Conservation (phyloP, 2,113 vertebrate species). For the Heterochromis multidens region DNA sequence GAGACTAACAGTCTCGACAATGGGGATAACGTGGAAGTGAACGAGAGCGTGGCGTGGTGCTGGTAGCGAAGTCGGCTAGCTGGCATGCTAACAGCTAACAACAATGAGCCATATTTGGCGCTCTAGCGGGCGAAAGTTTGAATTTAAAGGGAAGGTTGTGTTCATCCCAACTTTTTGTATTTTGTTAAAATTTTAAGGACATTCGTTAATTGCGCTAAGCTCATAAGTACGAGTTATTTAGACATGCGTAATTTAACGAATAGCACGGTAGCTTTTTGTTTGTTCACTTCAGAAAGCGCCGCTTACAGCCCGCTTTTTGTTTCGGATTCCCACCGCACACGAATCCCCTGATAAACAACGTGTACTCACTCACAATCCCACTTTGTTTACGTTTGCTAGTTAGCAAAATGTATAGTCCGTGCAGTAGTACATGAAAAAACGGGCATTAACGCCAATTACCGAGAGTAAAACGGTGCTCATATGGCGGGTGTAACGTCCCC, state of each 20-base stretch:
- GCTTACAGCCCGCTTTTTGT: conserved; percentile 51
- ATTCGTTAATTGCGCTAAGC: rapidly evolving
- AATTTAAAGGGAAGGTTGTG: conserved; percentile 32
- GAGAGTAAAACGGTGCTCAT: neutral
- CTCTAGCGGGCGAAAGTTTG: conserved; percentile 68
- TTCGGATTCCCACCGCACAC: neutral
- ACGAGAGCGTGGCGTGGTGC: conserved; percentile 73
- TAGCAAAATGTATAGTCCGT: rapidly evolving
- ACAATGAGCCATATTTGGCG: conserved; percentile 76
- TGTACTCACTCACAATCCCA: rapidly evolving
- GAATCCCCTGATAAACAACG: neutral
- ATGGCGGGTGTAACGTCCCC: conserved; percentile 15
- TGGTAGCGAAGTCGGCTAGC: conserved; percentile 57
- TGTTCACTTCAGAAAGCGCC: conserved; percentile 49
- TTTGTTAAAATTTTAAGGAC: neutral
- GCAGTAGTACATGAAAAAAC: neutral
- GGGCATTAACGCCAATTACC: neutral
- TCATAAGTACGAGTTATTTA: neutral
- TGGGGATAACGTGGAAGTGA: conserved; percentile 71
- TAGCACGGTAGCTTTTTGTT: conserved; percentile 72
- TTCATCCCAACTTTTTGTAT: neutral
- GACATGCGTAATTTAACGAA: conserved; percentile 7
- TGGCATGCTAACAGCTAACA: conserved; percentile 73
- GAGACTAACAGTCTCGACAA: conserved; percentile 65
- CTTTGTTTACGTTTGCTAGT: rapidly evolving